Percentiles rank a stretch among this genome's conserved stretches.
phyloP scores from a whole-genome alignment of 1,140 invertebrate genomes.

The Nixonia krombeini region DNA sequence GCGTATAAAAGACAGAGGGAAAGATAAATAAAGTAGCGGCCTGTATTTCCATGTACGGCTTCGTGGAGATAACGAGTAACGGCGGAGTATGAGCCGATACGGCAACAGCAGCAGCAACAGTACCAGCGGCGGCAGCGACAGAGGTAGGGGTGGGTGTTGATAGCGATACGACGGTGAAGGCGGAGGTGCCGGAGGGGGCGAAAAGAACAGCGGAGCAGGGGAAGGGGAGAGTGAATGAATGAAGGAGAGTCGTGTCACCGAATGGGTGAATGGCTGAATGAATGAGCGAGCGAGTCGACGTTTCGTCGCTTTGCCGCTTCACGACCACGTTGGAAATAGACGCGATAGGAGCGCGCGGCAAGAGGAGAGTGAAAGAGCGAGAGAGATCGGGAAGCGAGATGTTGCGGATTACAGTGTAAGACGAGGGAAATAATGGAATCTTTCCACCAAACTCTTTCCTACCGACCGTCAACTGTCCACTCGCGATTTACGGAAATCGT shows the following conservation, averaged over 20 bases:
- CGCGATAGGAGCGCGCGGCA: slow-evolving; percentile 9
- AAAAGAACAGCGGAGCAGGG: slow-evolving; percentile 35
- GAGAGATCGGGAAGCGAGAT: background rate
- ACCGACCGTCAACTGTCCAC: too few relatives aligned
- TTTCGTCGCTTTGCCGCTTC: too few relatives aligned
- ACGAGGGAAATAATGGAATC: too few relatives aligned
- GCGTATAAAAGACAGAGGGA: background rate
- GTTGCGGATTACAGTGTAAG: too few relatives aligned
- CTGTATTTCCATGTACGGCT: slow-evolving; percentile 46
- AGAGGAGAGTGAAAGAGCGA: slow-evolving; percentile 13
- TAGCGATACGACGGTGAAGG: too few relatives aligned
- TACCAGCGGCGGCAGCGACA: too few relatives aligned
- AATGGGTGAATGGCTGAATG: slow-evolving; percentile 52
- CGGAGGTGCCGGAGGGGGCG: slow-evolving; percentile 50
- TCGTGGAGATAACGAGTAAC: slow-evolving; percentile 36
- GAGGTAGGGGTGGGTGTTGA: slow-evolving; percentile 51
- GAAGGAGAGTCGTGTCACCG: slow-evolving; percentile 51
- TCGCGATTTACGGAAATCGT: too few relatives aligned
- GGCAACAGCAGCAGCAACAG: too few relatives aligned
- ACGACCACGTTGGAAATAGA: slow-evolving; percentile 42
- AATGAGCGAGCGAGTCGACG: slow-evolving; percentile 46
- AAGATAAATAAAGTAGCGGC: background rate
- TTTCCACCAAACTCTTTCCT: too few relatives aligned
- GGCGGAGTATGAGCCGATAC: slow-evolving; percentile 46
- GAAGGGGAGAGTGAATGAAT: slow-evolving; percentile 41